phyloP scores from a whole-genome alignment of 2,113 vertebrate genomes.

The Neoarius graeffei region DNA sequence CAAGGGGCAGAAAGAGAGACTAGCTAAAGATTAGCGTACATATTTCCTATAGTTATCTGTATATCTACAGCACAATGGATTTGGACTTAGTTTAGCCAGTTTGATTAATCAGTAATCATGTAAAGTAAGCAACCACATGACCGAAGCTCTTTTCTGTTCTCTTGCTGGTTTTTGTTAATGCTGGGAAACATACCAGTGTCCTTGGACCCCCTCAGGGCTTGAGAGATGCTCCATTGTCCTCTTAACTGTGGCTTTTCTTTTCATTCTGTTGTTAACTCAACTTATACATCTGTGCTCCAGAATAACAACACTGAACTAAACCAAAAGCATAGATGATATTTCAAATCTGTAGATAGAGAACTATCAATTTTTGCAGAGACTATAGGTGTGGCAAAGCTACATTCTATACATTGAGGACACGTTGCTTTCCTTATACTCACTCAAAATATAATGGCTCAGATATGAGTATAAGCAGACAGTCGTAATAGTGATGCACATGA shows the following conservation, averaged over 20 bases:
- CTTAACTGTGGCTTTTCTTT: constrained; percentile 36
- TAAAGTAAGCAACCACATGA: not conserved
- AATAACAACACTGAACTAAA: constrained; percentile 13
- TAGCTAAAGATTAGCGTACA: not conserved
- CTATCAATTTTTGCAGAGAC: not conserved
- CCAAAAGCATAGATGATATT: not conserved
- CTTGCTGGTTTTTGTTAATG: constrained; percentile 15
- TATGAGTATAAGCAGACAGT: not conserved
- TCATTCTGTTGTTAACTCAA: constrained; percentile 43
- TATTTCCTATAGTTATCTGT: not conserved
- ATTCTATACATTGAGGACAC: not conserved
- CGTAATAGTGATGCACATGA: not conserved
- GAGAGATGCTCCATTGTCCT: constrained; percentile 40
- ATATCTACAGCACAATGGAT: not conserved
- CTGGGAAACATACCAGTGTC: constrained; percentile 23
- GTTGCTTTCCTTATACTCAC: not conserved
- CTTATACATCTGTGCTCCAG: constrained; percentile 25
- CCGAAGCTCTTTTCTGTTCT: not conserved
- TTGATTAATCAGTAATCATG: constrained; percentile 12
- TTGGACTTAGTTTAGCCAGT: not conserved
- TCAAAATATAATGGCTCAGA: not conserved
- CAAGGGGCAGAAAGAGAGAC: not conserved
- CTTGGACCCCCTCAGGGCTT: constrained; percentile 13
- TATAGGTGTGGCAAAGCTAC: not conserved
- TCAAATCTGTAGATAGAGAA: not conserved